These are phyloP conservation scores for Spea hammondii DNA, from an alignment of 2,797 vertebrate species.

Conservation along the genomic window DNA sequence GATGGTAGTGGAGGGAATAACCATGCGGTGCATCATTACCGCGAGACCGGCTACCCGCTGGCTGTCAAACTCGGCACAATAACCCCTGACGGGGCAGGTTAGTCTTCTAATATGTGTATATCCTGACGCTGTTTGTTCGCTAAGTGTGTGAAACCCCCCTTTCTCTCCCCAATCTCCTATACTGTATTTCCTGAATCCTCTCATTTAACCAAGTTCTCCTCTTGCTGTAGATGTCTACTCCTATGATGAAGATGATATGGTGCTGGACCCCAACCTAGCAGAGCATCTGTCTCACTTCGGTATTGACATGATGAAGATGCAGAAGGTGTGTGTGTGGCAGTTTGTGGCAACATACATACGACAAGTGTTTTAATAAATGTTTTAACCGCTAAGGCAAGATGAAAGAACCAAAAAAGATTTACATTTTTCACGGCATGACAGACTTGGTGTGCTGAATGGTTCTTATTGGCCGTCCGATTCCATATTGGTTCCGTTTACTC, in stretches of 20 bases:
- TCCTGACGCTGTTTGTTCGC: too few species aligned
- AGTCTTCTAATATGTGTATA: constrained; percentile 6
- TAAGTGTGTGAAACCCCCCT: too few species aligned
- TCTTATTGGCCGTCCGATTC: neutral
- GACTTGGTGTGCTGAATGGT: too few species aligned
- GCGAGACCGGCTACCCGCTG: constrained; percentile 87
- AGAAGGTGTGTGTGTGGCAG: constrained; percentile 76
- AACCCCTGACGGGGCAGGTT: constrained; percentile 94
- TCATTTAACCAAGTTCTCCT: neutral
- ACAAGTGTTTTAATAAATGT: too few species aligned
- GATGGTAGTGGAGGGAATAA: constrained; percentile 97
- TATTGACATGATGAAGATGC: constrained; percentile 99
- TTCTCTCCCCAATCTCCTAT: too few species aligned
- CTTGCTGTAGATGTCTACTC: constrained; percentile 86
- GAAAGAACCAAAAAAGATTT: too few species aligned
- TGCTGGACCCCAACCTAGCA: constrained; percentile 90
- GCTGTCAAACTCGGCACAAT: constrained; percentile 98
- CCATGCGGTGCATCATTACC: constrained; percentile 88
- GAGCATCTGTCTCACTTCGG: constrained; percentile 95
- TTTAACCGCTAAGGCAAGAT: too few species aligned
- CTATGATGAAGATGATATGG: constrained; percentile 98
- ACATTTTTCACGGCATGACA: too few species aligned
- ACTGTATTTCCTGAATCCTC: neutral
- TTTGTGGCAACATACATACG: too few species aligned
- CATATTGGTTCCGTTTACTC: too few species aligned